phyloP scores from a whole-genome alignment of 2,113 vertebrate species.

The Leucopsar rothschildi region DNA sequence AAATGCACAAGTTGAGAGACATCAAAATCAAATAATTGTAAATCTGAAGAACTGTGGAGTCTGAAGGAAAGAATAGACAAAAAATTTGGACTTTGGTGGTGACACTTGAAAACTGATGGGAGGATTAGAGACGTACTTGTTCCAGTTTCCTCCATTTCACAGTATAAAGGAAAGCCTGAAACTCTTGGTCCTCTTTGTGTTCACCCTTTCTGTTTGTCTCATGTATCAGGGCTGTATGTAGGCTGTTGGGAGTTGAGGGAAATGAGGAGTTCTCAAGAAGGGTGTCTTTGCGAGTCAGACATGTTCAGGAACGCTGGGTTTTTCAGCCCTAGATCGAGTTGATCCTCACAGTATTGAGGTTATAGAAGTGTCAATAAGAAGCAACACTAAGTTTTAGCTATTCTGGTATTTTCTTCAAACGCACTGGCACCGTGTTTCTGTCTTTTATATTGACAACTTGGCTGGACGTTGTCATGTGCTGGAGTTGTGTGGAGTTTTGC shows the following conservation, averaged over 20 bases:
- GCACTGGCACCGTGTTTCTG: rapidly evolving
- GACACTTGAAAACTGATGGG: background rate
- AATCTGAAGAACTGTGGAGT: rapidly evolving
- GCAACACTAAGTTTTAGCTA: rapidly evolving
- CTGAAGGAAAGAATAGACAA: rapidly evolving
- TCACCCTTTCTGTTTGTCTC: background rate
- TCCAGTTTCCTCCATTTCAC: background rate
- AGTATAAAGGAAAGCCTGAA: background rate
- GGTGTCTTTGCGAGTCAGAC: background rate
- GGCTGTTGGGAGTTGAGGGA: background rate
- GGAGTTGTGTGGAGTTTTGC: background rate
- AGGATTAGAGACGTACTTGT: background rate
- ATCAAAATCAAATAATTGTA: background rate
- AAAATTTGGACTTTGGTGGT: background rate
- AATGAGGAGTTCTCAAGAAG: rapidly evolving
- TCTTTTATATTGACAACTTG: background rate
- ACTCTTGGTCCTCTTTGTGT: background rate
- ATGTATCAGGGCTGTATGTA: background rate
- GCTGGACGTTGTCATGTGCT: background rate
- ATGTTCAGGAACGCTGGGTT: rapidly evolving
- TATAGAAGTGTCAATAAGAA: background rate
- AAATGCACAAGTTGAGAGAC: background rate
- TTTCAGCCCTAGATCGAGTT: background rate
- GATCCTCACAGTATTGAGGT: background rate
- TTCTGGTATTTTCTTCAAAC: background rate